Conservation (phyloP, 1,140 invertebrate species). For the Gryllus bimaculatus region DNA sequence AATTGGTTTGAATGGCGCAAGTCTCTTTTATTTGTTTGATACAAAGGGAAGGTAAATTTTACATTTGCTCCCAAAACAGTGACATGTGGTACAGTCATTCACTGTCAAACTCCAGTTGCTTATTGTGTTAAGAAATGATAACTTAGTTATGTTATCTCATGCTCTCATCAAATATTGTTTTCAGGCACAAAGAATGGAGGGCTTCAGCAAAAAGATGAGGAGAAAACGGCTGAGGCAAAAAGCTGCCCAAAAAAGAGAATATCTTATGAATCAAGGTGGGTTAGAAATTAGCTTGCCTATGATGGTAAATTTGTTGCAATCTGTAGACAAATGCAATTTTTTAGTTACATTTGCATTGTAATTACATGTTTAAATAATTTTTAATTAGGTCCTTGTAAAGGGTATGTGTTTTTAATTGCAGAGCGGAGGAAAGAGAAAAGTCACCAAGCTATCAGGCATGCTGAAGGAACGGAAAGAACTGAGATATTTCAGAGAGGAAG, state of each 20-base stretch:
- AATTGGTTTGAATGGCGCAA: too few species aligned
- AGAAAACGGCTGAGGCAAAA: constrained; percentile 42
- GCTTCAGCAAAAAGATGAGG: constrained; percentile 49
- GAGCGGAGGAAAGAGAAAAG: constrained; percentile 26
- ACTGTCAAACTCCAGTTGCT: too few species aligned
- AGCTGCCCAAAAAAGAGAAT: constrained; percentile 33
- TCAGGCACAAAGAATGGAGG: constrained; percentile 40
- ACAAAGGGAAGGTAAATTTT: too few species aligned
- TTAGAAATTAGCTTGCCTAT: neutral
- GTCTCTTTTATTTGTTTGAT: too few species aligned
- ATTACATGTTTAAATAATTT: neutral
- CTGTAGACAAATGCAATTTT: neutral
- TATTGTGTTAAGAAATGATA: too few species aligned
- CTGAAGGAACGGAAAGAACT: constrained; percentile 32
- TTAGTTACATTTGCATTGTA: neutral
- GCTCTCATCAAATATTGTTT: neutral
- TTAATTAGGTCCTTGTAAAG: neutral
- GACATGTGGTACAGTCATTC: too few species aligned
- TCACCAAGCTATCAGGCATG: constrained; percentile 38
- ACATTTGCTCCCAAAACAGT: too few species aligned
- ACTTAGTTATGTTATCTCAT: too few species aligned
- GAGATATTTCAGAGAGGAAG: constrained; percentile 36
- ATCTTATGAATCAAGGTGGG: constrained; percentile 24
- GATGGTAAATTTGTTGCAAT: neutral
- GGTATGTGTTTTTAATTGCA: constrained; percentile 24